Evolutionary conservation across 2,888 invertebrate species (phyloP).

Genomic region (Iselma pallidipennis): DNA sequence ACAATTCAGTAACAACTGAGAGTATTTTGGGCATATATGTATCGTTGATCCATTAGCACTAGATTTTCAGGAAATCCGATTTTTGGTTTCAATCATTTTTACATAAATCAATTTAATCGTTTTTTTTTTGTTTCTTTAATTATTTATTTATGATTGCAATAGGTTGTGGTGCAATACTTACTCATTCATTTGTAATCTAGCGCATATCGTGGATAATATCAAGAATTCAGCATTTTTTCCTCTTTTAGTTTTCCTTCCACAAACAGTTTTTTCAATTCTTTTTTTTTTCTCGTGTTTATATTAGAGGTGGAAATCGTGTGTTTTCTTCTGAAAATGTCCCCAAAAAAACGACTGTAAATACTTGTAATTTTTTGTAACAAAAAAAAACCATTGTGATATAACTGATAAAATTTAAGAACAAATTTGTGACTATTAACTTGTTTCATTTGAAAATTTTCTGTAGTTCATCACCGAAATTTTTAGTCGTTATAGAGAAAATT

Average conservation of each 20-base stretch:
- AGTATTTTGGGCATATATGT: slow-evolving; percentile 19
- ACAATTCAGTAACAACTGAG: slow-evolving; percentile 21
- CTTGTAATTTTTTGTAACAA: slow-evolving; percentile 9
- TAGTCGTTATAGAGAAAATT: not conserved
- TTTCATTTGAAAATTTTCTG: slow-evolving; percentile 13
- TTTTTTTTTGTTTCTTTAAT: slow-evolving; percentile 3
- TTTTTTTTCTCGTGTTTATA: slow-evolving; percentile 9
- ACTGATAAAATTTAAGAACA: slow-evolving; percentile 32
- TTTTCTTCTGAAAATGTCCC: slow-evolving; percentile 8
- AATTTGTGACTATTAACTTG: not conserved
- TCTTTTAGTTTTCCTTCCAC: not conserved
- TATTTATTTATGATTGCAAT: slow-evolving; percentile 21
- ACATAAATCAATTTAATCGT: slow-evolving; percentile 15
- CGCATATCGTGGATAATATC: slow-evolving; percentile 18
- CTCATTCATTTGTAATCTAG: slow-evolving; percentile 1
- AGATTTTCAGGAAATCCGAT: slow-evolving; percentile 1
- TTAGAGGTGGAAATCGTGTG: slow-evolving; percentile 15
- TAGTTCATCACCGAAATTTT: slow-evolving; percentile 10
- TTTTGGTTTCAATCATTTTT: slow-evolving; percentile 4
- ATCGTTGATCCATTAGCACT: too few species aligned
- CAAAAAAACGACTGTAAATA: slow-evolving; percentile 19
- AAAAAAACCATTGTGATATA: slow-evolving; percentile 34
- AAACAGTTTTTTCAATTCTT: too few species aligned
- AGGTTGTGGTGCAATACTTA: slow-evolving; percentile 24
- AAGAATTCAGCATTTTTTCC: not conserved